phyloP scores from a whole-genome alignment of 2,888 invertebrate species.

The Exocentrus adspersus region DNA sequence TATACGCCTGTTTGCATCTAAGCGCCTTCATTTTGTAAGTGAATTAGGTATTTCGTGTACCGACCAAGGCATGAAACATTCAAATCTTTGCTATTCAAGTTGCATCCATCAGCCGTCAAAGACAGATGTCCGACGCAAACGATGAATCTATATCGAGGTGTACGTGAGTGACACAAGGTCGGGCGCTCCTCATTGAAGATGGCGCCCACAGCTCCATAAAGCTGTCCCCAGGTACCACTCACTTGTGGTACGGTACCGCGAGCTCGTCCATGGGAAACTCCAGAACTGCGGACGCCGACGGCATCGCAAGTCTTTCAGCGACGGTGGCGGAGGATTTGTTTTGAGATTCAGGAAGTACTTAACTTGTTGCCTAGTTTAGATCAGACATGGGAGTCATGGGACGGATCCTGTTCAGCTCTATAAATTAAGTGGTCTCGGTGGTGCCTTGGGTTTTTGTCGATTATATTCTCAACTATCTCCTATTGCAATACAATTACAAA shows the following conservation, averaged over 20 bases:
- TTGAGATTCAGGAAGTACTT: neutral
- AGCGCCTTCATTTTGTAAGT: too few relatives aligned
- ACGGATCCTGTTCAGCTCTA: too few relatives aligned
- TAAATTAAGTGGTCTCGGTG: neutral
- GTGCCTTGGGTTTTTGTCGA: too few relatives aligned
- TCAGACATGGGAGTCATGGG: too few relatives aligned
- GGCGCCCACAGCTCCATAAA: conserved; percentile 53
- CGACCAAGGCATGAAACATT: conserved; percentile 34
- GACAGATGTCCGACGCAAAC: conserved; percentile 41
- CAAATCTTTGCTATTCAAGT: conserved; percentile 40
- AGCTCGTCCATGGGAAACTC: conserved; percentile 35
- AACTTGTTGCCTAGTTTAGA: too few relatives aligned
- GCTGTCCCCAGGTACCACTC: conserved; percentile 44
- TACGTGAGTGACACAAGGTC: conserved; percentile 56
- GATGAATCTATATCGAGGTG: conserved; percentile 49
- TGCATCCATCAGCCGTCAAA: conserved; percentile 41
- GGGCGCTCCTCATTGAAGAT: conserved; percentile 54
- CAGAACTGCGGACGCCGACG: conserved; percentile 20
- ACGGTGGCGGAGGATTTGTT: neutral
- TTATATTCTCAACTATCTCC: too few relatives aligned
- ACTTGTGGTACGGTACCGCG: conserved; percentile 41
- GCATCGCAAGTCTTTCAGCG: conserved; percentile 18
- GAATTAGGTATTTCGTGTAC: too few relatives aligned
- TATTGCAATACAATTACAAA: too few relatives aligned
- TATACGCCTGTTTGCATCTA: too few relatives aligned